Percentiles rank a stretch among this genome's conserved stretches.
Conservation (phyloP, 2,113 vertebrate genomes). For the Oophaga pumilio region DNA sequence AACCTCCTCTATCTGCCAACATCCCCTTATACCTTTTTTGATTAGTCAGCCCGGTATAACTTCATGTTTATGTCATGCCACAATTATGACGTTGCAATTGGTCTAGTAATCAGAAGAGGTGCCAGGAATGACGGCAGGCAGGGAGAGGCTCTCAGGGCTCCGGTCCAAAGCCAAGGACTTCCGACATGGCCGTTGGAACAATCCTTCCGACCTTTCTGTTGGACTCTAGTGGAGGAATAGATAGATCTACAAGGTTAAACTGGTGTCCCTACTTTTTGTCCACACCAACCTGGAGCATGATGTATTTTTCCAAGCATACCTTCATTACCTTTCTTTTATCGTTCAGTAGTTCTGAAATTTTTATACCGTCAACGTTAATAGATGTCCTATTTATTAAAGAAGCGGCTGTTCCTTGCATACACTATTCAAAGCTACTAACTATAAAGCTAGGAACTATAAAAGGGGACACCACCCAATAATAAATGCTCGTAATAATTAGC, state of each 20-base stretch:
- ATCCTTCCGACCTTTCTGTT: no score
- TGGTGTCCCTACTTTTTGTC: background rate
- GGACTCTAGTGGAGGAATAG: no score
- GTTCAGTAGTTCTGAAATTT: background rate
- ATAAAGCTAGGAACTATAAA: background rate
- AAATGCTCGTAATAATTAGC: conserved; percentile 51
- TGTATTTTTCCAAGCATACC: background rate
- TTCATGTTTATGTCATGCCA: no score
- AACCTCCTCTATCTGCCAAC: no score
- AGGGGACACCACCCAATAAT: conserved; percentile 1
- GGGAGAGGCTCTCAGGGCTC: no score
- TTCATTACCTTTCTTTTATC: background rate
- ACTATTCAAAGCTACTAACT: background rate
- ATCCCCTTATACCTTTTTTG: no score
- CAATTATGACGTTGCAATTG: no score
- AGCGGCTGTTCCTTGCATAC: background rate
- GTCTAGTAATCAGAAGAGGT: no score
- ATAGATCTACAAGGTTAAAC: background rate
- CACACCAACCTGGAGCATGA: background rate
- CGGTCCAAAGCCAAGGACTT: no score
- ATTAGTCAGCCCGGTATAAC: no score
- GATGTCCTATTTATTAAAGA: background rate
- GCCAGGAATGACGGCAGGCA: no score
- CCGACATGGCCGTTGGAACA: no score
- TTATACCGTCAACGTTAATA: background rate